Base-by-base conservation (phyloP, 37 sponge, comb jelly and placozoan species). In the Theonella swinhoei region DNA sequence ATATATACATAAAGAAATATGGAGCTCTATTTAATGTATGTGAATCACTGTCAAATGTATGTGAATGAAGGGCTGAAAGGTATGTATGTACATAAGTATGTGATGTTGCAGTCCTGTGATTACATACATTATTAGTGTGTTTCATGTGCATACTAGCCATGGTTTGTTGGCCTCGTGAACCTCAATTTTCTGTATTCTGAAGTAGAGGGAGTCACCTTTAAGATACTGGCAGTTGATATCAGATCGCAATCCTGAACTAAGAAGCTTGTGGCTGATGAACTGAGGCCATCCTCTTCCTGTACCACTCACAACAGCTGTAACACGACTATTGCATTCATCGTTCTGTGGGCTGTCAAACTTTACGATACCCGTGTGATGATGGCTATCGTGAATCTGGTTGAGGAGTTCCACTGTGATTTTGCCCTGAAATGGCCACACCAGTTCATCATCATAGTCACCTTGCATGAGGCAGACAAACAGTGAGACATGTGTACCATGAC, bases 371-470 rank as follows among this genome's bases (percentile, higher is more conserved):
- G 19, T 31, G 23, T 36, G 31, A 25, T 79, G 80, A 5, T 79
- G 34, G 30, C 23, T 30, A 36, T 79, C 39, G 35, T 35, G 35
- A 7, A 35, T 20, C 42, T 79, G 80, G 68, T 64, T 79, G 25
- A 66, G 39, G 20, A 79, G 39, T 31, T 63, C 42, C 7, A 79
- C 67, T 22, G 36, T 64, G 23, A 79, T 35, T n/a, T 63, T 29
- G 29, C 80, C 66, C 26, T 23, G 66, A 72, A 82, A 82, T 24
- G 83, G 83, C 83, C 83, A 82, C 19, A n/a, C 29, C 26, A 82
- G 83, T 31, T 38, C n/a, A 26, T 38, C 72, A 39, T 82, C 83
- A 39, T 33, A 71, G 34, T 70, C 72, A 75, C 83, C 74, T 14
- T 34, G 19, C 59, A 70, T 70, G 19, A 79, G 59, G 34, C 69